phyloP scores from a whole-genome alignment of 1,140 invertebrate genomes.

The Pectinophora gossypiella region DNA sequence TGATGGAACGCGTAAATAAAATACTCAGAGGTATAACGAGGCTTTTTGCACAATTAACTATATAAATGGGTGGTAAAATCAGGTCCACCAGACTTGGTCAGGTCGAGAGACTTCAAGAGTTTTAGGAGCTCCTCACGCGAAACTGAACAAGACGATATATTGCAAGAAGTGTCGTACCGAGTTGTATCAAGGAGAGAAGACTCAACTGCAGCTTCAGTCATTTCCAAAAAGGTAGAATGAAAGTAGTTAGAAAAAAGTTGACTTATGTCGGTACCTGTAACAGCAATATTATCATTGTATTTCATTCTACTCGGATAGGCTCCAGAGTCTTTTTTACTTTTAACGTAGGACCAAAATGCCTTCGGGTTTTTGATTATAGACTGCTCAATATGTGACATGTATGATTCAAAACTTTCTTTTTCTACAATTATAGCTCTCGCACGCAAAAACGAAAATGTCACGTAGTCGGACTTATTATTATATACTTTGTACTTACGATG shows the following conservation, averaged over 20 bases:
- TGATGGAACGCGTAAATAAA: constrained; percentile 19
- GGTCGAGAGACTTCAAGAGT: neutral
- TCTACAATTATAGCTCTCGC: constrained; percentile 7
- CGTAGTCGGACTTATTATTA: constrained; percentile 12
- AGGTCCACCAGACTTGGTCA: constrained; percentile 5
- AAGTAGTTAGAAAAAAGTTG: constrained; percentile 17
- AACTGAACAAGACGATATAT: neutral
- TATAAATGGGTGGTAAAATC: constrained; percentile 21
- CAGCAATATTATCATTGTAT: constrained; percentile 3
- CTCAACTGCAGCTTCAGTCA: neutral
- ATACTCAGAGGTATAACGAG: constrained; percentile 18
- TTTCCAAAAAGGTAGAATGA: constrained; percentile 11
- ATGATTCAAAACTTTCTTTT: constrained; percentile 8
- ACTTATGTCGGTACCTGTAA: constrained; percentile 13
- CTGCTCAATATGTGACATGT: constrained; percentile 10
- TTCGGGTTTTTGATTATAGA: constrained; percentile 18
- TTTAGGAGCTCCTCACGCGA: neutral
- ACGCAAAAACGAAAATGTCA: constrained; percentile 13
- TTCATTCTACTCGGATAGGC: neutral
- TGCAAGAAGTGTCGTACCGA: neutral
- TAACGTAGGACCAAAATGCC: constrained; percentile 18
- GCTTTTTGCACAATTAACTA: constrained; percentile 20
- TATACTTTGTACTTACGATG: constrained; percentile 15
- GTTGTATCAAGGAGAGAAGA: neutral
- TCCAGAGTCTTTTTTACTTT: neutral